These are phyloP conservation scores for Cirrhinus mrigala DNA, from an alignment of 2,797 vertebrate species.

Conservation along the genomic window DNA sequence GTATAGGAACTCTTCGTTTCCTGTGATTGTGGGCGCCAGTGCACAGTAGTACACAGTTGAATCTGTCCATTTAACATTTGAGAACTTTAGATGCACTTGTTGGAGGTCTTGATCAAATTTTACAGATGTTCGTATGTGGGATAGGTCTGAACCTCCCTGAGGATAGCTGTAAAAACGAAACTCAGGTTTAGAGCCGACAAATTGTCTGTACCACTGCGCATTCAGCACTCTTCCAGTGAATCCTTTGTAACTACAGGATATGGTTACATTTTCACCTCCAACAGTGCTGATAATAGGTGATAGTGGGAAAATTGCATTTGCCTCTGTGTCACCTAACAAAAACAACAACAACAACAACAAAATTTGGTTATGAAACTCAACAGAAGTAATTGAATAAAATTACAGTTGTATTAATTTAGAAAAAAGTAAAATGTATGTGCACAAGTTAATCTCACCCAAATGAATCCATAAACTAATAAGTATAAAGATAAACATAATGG, in stretches of 20 bases:
- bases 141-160: background rate
- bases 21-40: background rate
- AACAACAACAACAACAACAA: background rate
- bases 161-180: background rate
- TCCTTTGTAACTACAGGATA: constrained; percentile 17
- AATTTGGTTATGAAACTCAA: too few species aligned
- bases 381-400: too few species aligned
- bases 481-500: background rate
- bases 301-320: background rate
- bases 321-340: background rate
- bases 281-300: background rate
- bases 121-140: background rate
- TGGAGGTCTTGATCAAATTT: background rate
- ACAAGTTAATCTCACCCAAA: background rate
- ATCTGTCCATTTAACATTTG: background rate
- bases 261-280: background rate
- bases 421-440: background rate
- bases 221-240: background rate
- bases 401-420: background rate
- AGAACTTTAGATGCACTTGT: background rate
- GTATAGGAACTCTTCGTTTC: too few species aligned
- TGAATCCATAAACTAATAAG: background rate
- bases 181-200: background rate
- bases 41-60: background rate
- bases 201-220: background rate